phyloP scores from a whole-genome alignment of 2,113 vertebrate species.

The Boleophthalmus pectinirostris region DNA sequence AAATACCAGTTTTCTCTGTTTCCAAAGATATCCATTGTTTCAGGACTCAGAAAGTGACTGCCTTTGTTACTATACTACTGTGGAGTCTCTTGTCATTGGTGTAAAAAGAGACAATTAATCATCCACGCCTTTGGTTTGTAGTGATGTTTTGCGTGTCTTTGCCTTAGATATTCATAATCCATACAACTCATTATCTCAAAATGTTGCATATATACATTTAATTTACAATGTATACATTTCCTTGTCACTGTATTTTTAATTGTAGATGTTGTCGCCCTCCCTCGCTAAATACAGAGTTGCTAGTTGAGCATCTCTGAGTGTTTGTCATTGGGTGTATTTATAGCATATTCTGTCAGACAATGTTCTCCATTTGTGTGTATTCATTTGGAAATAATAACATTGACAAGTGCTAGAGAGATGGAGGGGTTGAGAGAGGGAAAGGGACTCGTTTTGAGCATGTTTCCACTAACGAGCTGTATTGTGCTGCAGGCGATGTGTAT shows the following conservation, averaged over 20 bases:
- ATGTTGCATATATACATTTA: neutral
- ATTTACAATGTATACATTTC: constrained; percentile 1
- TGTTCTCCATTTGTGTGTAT: constrained; percentile 60
- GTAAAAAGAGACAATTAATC: constrained; percentile 1
- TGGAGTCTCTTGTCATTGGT: neutral
- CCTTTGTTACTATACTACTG: neutral
- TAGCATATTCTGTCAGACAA: constrained; percentile 61
- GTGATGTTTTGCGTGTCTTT: neutral
- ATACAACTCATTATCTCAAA: neutral
- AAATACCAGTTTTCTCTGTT: neutral
- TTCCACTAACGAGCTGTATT: constrained; percentile 74
- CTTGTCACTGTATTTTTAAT: constrained; percentile 64
- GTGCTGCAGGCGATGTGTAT: constrained; percentile 68
- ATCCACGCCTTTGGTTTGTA: neutral
- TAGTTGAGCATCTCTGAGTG: constrained; percentile 27
- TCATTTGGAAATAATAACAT: constrained; percentile 75
- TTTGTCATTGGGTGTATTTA: constrained; percentile 60
- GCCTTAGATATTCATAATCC: neutral
- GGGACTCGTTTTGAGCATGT: constrained; percentile 66
- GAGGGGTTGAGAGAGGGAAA: constrained; percentile 56
- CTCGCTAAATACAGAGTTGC: constrained; percentile 37
- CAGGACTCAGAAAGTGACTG: neutral
- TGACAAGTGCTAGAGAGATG: constrained; percentile 69
- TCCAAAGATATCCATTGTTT: neutral
- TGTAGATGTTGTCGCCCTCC: constrained; percentile 57